Conservation (phyloP, 2,113 vertebrate genomes). For the Phalacrocorax pelagicus region DNA sequence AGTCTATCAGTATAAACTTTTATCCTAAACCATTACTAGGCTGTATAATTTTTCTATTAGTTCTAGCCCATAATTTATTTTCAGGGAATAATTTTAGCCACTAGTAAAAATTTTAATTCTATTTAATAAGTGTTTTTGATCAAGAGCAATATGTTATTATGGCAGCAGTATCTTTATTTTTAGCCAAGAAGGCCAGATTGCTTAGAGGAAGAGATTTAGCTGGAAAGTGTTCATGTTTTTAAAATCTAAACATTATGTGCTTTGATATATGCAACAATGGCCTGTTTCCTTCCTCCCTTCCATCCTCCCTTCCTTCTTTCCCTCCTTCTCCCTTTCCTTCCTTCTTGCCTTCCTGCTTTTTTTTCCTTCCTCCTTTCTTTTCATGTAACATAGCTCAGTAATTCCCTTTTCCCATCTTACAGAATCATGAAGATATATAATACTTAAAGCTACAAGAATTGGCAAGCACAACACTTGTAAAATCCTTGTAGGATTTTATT, state of each 20-base stretch:
- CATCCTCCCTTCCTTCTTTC: background rate
- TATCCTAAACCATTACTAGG: background rate
- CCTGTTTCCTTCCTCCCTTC: background rate
- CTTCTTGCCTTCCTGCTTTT: background rate
- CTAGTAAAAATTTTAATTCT: constrained; percentile 31
- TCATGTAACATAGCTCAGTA: background rate
- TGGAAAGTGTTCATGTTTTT: constrained; percentile 26
- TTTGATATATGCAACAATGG: background rate
- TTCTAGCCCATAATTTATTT: background rate
- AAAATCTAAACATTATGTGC: background rate
- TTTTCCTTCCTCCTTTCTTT: background rate
- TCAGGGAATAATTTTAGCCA: constrained; percentile 28
- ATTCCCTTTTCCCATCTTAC: background rate
- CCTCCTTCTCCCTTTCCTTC: background rate
- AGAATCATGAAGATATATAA: background rate
- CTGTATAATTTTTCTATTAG: background rate
- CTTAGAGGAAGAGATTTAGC: background rate
- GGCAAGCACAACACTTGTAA: background rate
- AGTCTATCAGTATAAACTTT: background rate
- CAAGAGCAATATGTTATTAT: constrained; percentile 54
- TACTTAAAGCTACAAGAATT: background rate
- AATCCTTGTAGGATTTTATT: background rate
- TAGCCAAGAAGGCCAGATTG: constrained; percentile 62
- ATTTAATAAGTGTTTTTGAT: constrained; percentile 56
- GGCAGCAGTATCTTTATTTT: constrained; percentile 44